Evolutionary conservation across 2,888 invertebrate species (phyloP), one percentile per base, ranked within the genome.

Genomic region (Bhutanitis thaidina): DNA sequence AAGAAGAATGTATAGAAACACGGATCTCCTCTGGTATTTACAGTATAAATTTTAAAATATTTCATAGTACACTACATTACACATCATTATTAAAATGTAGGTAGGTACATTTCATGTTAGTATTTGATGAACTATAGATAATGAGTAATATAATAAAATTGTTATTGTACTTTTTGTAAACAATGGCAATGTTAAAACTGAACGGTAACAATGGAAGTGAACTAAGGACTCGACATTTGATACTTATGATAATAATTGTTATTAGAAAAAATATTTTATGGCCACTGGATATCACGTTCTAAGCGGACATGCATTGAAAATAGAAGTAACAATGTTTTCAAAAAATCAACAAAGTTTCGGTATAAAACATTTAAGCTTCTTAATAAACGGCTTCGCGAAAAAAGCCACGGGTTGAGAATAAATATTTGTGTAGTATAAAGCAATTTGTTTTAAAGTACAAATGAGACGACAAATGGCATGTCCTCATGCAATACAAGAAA

Each of bases 1-100:
- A 83, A 80, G 77, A 74, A 78, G 73, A 75, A 69, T 74, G 79
- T 79, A 72, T 81, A 78, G 77, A 82, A 80, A 83, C 78, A 79
- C 71, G 75, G 79, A 79, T 79, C 66, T 77, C 74, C 84, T 57
- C 59, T 74, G 69, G 67, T 85, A 87, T 88, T 78, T 88, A 87
- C 88, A 87, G 65, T 74, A 74, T 74, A 74, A 82, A 79, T 80
- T 84, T 80, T 80, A 81, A 61, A 65, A 62, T 67, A 71, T 64
- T 71, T 67, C 57, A 72, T 77, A 75, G 67, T 70, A 74, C 71
- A 70, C 77, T 80, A 81, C 70, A 58, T 71, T 71, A 59, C 53
- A 44, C 55, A 52, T 44, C 54, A 40, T 59, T 56, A 56, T 54
- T 54, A 54, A 52, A 56, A 59, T 56, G 50, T 52, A 56, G 46